A percentile compares a stretch with the other conserved stretches of the same genome.
phyloP scores from a whole-genome alignment of 1,140 invertebrate species.

The Rhopalosiphum padi region DNA sequence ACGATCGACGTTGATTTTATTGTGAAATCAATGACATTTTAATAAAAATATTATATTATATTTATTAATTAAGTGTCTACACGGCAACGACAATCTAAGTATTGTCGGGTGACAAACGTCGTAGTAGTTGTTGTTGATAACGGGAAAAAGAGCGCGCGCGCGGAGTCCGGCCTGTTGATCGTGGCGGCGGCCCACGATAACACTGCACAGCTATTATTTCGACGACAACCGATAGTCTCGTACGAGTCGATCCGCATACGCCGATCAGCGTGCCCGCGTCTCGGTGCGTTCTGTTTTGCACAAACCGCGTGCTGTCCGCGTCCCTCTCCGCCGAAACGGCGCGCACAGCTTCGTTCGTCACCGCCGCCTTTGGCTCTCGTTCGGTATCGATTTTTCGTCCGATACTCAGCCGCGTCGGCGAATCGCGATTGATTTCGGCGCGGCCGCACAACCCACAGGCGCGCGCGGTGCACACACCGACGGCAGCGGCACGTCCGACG shows the following conservation, averaged over 20 bases:
- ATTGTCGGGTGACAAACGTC: too few relatives aligned
- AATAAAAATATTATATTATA: too few relatives aligned
- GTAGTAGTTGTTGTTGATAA: not conserved
- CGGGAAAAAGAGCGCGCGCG: not conserved
- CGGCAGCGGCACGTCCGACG: too few relatives aligned
- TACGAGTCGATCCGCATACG: too few relatives aligned
- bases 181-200: not conserved
- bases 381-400: conserved; percentile 4
- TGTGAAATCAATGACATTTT: too few relatives aligned
- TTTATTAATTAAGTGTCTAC: too few relatives aligned
- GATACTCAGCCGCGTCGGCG: not conserved
- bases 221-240: not conserved
- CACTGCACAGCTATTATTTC: not conserved
- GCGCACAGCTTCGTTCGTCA: not conserved
- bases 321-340: not conserved
- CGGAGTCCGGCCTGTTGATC: not conserved
- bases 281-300: too few relatives aligned
- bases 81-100: too few relatives aligned
- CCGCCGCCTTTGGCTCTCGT: not conserved
- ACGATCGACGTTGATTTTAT: too few relatives aligned
- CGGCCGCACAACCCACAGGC: too few relatives aligned
- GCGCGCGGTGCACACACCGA: too few relatives aligned
- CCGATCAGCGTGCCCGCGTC: too few relatives aligned
- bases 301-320: not conserved
- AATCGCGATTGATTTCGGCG: not conserved